Evolutionary conservation across 2,113 vertebrate species (phyloP), one percentile per base, ranked within the genome.

Genomic region (Porphyrio hochstetteri): DNA sequence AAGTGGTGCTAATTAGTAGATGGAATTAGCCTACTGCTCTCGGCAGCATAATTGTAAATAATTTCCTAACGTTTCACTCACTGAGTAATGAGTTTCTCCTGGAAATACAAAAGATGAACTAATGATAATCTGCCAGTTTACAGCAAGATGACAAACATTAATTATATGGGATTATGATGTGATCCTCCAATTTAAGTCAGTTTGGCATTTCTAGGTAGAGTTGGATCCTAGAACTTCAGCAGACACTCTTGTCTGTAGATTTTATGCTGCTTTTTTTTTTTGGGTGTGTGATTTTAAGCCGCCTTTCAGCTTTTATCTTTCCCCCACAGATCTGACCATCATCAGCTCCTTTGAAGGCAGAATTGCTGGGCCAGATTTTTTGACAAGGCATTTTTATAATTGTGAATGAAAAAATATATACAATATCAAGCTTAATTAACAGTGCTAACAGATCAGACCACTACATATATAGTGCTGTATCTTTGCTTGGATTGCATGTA

Each of bases 21-120:
- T 90, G 75, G 93, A 97, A 97, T 97, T 97, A 97, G 92, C 95
- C 92, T 64, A 71, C 95, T 96, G 96, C 94, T 96, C 90, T 92
- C 78, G 40, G 92, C 87, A 90, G 82, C 87, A 9, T 94, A 92
- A 95, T 95, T 97, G 96, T 96, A 96, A 97, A 97, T 96, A 97
- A 97, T 97, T 97, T 97, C 81, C 94, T 68, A 42, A 75, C 80
- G 75, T 85, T 93, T 96, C 92, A 42, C 71, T 96, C 77, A 11
- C 92, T 25, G 77, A 82, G 70, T 93, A 96, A 96, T 94, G 95
- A 96, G 90, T 93, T 96, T 95, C 91, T 96, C 81, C 77, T 93
- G 85, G 94, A 97, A 97, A 96, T 79, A 97, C 91, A 96, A 94
- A 96, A 96, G 95, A 96, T 95, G 95, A 95, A 16, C 95, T 95